Base-by-base conservation (phyloP, 2,797 vertebrate genomes). In the Halcyon badia region DNA sequence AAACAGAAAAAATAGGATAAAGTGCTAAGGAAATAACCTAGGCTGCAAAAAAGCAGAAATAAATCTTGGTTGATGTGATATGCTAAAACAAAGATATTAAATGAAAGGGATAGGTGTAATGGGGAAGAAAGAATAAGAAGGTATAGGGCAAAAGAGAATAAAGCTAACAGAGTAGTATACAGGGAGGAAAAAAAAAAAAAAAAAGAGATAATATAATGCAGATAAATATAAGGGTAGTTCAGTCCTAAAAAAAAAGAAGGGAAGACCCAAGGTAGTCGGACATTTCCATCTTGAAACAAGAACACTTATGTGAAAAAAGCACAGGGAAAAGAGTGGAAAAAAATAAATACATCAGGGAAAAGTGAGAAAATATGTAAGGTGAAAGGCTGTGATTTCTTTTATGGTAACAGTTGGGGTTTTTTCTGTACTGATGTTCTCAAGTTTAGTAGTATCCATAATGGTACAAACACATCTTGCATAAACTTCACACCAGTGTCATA, bases 31-130 rank as follows among this genome's bases (percentile, higher is more conserved):
- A 69, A 92, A 48, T 96, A 48, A 11, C 0, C 3, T 73, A 41
- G 19, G 35, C 25, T 89, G 28, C 10, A 56, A 49, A 83, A 83
- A 91, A 89, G 30, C 35, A 96, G 66, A 96, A 91, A 71, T 85
- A 87, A 90, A 90, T 41, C 33, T 58, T 85, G 26, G 21, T 72
- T 80, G 61, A 60, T 54, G 35, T 52, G 33, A 21, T 68, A 57
- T 51, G 41, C 33, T 92, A 48, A 97, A 94, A 60, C 35, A 70
- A 79, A 89, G 44, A 83, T 22, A 94, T 60, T 69, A 69, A 88
- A 81, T 73, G 9, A 76, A 94, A 94, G 15, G 8, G 7, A 48
- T 37, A 78, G 4, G 8, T 42, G 20, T 28, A 89, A 85, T 18
- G 30, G 12, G n/a, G 30, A 83, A 49, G 39, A 56, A 72, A 90